Conservation (phyloP, 2,888 invertebrate species). For the Toxonevra muliebris region DNA sequence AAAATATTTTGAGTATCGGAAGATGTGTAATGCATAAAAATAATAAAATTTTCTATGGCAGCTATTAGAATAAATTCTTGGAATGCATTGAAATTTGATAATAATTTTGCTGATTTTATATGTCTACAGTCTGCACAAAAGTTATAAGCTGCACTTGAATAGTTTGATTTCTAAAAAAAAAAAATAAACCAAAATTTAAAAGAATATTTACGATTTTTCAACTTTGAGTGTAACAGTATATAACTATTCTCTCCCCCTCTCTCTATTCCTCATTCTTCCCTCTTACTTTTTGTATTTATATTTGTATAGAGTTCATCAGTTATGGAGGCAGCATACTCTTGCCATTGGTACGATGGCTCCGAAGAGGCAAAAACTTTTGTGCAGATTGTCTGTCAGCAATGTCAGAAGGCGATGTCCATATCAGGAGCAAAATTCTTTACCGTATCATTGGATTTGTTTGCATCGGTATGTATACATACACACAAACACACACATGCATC, state of each 20-base stretch:
- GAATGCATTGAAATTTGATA: no score
- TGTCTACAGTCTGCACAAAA: no score
- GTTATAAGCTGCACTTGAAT: no score
- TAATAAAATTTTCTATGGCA: no score
- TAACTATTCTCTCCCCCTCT: background rate
- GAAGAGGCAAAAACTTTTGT: conserved; percentile 91
- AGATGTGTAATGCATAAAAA: no score
- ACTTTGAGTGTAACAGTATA: no score
- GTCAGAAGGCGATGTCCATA: conserved; percentile 88
- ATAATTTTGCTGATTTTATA: no score
- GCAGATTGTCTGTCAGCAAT: conserved; percentile 90
- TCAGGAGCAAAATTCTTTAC: conserved; percentile 91
- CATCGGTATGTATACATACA: conserved; percentile 73
- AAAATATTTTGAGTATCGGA: no score
- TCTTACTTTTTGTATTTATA: conserved; percentile 8
- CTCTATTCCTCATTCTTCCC: conserved; percentile 3
- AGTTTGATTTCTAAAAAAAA: no score
- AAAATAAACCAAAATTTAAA: no score
- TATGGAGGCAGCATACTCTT: conserved; percentile 91
- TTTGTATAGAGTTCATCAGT: conserved; percentile 82
- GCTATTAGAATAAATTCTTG: no score
- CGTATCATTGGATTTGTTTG: conserved; percentile 85
- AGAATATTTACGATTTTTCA: no score
- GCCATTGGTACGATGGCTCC: conserved; percentile 90
- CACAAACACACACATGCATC: conserved; percentile 6